A percentile compares a stretch with the other conserved stretches of the same genome.
Conservation (phyloP, 2,888 invertebrate species). For the Dichetophora obliterata region DNA sequence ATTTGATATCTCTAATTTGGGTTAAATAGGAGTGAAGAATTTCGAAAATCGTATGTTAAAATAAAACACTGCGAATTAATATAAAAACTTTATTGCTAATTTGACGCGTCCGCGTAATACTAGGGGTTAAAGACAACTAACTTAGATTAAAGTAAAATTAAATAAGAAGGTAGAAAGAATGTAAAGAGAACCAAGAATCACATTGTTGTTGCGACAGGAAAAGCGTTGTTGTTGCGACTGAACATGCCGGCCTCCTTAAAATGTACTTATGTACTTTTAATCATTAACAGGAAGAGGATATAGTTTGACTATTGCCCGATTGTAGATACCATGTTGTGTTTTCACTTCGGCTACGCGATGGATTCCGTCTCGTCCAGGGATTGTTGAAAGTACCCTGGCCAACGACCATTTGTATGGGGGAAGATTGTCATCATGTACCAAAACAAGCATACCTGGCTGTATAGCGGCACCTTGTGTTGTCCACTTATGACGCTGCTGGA, state of each 20-base stretch:
- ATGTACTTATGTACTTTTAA: background rate
- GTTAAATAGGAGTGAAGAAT: too few species aligned
- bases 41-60: too few species aligned
- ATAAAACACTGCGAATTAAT: too few species aligned
- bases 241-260: too few species aligned
- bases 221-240: background rate
- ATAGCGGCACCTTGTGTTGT: background rate
- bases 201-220: background rate
- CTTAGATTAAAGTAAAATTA: too few species aligned
- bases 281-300: background rate
- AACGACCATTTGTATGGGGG: background rate
- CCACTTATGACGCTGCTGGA: background rate
- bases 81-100: too few species aligned
- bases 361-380: background rate
- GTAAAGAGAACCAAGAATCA: too few species aligned
- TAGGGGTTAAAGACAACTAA: too few species aligned
- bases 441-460: background rate
- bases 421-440: background rate
- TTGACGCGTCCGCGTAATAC: too few species aligned
- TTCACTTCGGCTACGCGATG: constrained; percentile 6
- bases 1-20: too few species aligned
- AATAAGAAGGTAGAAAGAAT: too few species aligned
- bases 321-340: background rate
- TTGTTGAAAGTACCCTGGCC: background rate
- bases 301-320: background rate